phyloP scores from a whole-genome alignment of 2,797 vertebrate species.

The Manis pentadactyla region DNA sequence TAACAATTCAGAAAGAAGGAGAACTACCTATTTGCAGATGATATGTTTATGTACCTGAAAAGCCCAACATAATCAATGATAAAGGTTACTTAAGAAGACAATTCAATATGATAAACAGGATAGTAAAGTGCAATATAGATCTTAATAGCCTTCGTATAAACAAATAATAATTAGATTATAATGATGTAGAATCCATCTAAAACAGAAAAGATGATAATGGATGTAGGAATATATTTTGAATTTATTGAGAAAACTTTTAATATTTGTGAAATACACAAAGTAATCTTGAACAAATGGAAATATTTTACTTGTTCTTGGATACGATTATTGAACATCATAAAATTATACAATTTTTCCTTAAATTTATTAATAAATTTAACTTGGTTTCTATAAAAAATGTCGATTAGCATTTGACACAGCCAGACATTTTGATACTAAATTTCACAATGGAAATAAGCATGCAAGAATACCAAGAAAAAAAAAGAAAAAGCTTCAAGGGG shows the following conservation, averaged over 20 bases:
- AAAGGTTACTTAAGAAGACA: not conserved
- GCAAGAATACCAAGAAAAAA: not conserved
- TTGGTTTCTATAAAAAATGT: not conserved
- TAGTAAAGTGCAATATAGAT: not conserved
- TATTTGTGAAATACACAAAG: not conserved
- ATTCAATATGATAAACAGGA: not conserved
- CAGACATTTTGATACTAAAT: not conserved
- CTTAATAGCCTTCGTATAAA: not conserved
- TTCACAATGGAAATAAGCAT: not conserved
- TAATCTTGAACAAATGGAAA: not conserved
- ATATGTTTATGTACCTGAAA: not conserved
- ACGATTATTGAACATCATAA: not conserved
- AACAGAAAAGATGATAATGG: not conserved
- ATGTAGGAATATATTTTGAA: not conserved
- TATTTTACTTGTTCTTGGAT: not conserved
- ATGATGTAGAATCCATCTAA: not conserved
- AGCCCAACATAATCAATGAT: not conserved
- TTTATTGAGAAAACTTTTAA: not conserved
- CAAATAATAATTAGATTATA: not conserved
- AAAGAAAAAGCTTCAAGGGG: not conserved
- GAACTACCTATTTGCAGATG: not conserved
- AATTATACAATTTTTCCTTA: not conserved
- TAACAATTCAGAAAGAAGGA: not conserved
- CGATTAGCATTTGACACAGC: not conserved
- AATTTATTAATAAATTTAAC: not conserved